Percentiles rank a stretch among this genome's conserved stretches.
phyloP scores from a whole-genome alignment of 2,888 invertebrate species.

The Pandemis heparana region DNA sequence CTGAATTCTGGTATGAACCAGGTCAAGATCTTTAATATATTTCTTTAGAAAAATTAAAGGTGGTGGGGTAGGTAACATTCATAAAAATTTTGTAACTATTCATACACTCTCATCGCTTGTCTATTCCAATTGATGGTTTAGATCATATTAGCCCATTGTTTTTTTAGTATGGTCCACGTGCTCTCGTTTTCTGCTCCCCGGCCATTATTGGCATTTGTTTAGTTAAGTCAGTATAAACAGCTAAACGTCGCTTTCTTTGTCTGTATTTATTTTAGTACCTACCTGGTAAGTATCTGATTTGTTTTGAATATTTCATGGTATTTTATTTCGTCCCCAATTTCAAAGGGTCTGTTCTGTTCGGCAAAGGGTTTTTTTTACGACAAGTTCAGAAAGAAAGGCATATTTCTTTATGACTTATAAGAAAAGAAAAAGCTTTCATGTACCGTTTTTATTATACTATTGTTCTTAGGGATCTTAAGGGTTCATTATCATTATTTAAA shows the following conservation, averaged over 20 bases:
- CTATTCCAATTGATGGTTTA: background rate
- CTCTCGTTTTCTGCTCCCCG: background rate
- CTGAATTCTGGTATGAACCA: slow-evolving; percentile 78
- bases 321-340: background rate
- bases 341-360: background rate
- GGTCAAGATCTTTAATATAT: slow-evolving; percentile 82
- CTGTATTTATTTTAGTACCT: background rate
- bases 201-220: background rate
- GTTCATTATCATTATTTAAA: too few relatives aligned
- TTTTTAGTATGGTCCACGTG: background rate
- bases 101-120: slow-evolving; percentile 26
- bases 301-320: slow-evolving; percentile 3
- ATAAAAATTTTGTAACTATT: slow-evolving; percentile 45
- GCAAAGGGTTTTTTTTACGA: background rate
- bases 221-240: background rate
- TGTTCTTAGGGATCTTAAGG: too few relatives aligned
- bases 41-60: slow-evolving; percentile 71
- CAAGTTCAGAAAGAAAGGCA: background rate
- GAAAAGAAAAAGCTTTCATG: background rate
- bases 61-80: slow-evolving; percentile 51
- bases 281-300: background rate
- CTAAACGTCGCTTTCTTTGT: background rate
- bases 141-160: background rate
- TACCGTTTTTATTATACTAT: background rate
- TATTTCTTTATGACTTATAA: background rate